phyloP scores from a whole-genome alignment of 30 jellyfish, hydroid and myxozoan species.

The Chrysaora quinquecirrha region DNA sequence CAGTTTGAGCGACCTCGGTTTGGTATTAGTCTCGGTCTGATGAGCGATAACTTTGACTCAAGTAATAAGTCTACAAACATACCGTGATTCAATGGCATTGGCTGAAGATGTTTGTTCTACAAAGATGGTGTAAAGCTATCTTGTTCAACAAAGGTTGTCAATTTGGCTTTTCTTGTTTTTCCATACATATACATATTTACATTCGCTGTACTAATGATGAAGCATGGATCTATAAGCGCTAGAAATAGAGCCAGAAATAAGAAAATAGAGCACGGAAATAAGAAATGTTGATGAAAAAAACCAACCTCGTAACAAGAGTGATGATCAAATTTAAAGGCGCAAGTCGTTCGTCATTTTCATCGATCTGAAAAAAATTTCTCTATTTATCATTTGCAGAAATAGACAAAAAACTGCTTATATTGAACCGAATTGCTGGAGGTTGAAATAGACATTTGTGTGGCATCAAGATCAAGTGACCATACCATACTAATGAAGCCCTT shows the following conservation, averaged over 20 bases:
- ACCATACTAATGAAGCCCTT: neutral
- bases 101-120: neutral
- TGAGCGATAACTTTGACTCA: no score
- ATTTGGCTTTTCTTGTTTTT: no score
- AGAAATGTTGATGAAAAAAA: neutral
- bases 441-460: neutral
- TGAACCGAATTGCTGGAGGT: neutral
- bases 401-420: no score
- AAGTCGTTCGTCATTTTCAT: slow-evolving; percentile 51
- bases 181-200: no score
- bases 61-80: no score
- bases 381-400: no score
- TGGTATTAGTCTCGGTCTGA: no score
- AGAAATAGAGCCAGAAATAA: neutral
- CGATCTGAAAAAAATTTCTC: slow-evolving; percentile 33
- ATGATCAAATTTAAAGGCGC: slow-evolving; percentile 56
- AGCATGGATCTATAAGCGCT: no score
- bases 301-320: slow-evolving; percentile 56
- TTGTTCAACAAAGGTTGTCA: no score
- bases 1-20: no score
- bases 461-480: neutral
- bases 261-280: neutral
- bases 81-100: neutral
- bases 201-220: no score
- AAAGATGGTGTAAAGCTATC: neutral